Evolutionary conservation across 2,888 invertebrate species (phyloP).

Genomic region (Cheilosia variabilis): DNA sequence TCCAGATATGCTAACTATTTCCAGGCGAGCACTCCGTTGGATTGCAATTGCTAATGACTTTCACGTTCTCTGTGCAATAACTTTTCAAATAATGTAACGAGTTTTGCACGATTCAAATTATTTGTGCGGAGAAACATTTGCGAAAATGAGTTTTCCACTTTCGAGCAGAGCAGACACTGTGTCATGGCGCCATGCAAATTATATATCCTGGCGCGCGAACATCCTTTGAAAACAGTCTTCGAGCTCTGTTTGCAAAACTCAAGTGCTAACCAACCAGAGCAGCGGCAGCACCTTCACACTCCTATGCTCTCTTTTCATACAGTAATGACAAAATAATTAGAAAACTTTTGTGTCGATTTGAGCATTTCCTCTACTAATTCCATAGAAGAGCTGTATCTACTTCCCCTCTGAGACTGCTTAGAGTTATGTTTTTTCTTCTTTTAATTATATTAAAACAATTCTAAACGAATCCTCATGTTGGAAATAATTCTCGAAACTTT

Average conservation of each 20-base stretch:
- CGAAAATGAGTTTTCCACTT: conserved; percentile 60
- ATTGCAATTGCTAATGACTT: conserved; percentile 65
- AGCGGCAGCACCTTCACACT: conserved; percentile 51
- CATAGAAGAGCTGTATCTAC: not conserved
- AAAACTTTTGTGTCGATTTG: conserved; percentile 80
- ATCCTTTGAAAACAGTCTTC: conserved; percentile 49
- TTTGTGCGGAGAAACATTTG: conserved; percentile 63
- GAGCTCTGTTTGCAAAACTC: conserved; percentile 33
- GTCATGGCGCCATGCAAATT: conserved; percentile 50
- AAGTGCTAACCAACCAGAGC: not conserved
- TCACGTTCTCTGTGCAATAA: conserved; percentile 71
- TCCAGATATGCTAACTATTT: not conserved
- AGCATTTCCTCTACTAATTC: conserved; percentile 20
- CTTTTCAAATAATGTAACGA: conserved; percentile 52
- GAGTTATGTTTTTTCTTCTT: conserved; percentile 20
- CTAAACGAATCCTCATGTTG: conserved; percentile 27
- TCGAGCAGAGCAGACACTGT: not conserved
- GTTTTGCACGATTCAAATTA: conserved; percentile 63
- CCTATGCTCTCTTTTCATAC: conserved; percentile 42
- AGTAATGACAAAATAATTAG: conserved; percentile 83
- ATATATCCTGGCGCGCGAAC: conserved; percentile 25
- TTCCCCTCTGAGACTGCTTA: not conserved
- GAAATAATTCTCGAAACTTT: conserved; percentile 29
- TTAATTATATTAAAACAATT: conserved; percentile 36
- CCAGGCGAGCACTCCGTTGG: conserved; percentile 28